A percentile compares a stretch with the other conserved stretches of the same genome.
These are phyloP conservation scores for Muscicapa adusta DNA, from an alignment of 2,113 vertebrate species.

Conservation along the genomic window DNA sequence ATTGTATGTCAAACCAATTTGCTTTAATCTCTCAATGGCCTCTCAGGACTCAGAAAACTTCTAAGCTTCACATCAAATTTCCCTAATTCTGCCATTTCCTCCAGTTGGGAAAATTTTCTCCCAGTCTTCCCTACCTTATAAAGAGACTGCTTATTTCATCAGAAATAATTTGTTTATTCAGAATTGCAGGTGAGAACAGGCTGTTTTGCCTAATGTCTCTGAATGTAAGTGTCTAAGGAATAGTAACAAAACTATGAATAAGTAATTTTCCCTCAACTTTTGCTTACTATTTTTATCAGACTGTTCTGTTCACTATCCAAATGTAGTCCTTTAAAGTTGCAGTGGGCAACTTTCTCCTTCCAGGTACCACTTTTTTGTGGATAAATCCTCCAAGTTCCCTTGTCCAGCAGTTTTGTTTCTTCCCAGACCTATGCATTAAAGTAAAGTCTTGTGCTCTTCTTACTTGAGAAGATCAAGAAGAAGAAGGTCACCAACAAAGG, in stretches of 20 bases:
- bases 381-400: not conserved
- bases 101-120: not conserved
- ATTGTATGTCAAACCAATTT: not conserved
- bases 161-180: not conserved
- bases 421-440: not conserved
- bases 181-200: not conserved
- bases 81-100: slow-evolving; percentile 25
- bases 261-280: not conserved
- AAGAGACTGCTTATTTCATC: not conserved
- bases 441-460: not conserved
- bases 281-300: not conserved
- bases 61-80: slow-evolving; percentile 13
- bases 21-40: not conserved
- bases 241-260: not conserved
- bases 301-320: not conserved
- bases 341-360: not conserved
- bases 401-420: not conserved
- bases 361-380: not conserved
- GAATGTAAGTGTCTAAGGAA: not conserved
- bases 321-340: not conserved
- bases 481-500: not conserved
- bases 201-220: not conserved
- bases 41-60: slow-evolving; percentile 1
- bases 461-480: not conserved
- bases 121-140: not conserved